Base-by-base conservation (phyloP, 2,113 vertebrate genomes). In the Salminus brasiliensis region DNA sequence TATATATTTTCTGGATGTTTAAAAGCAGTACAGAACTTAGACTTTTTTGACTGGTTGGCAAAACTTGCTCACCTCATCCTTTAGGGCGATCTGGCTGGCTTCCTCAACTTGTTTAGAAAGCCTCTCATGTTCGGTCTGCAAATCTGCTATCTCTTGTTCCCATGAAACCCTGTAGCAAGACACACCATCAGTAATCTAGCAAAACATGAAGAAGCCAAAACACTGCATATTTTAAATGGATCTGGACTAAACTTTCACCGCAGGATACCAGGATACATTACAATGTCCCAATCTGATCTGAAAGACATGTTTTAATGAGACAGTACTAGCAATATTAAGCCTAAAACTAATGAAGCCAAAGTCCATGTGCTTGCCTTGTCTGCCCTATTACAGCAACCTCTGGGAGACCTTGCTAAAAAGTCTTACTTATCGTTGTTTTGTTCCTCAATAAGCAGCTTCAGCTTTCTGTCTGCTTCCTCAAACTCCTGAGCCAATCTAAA, bases 71-170 rank as follows among this genome's bases (percentile, higher is more conserved):
- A 81, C 87, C 85, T 88, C 85, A 57, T 80, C 85, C 1, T 81
- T 60, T 29, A 74, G 68, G 32, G 80, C 82, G 0, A 49, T 41
- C 49, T 84, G 89, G 68, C 87, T 93, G 83, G 94, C 90, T 75
- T 95, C 92, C 0, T 94, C 91, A 76, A 94, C 92, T 72, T 94
- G 92, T 80, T 86, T 92, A 81, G 90, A 68, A 32, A 86, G 71
- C 25, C 43, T 78, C 15, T 76, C 77, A 70, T 80, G 73, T 66
- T 79, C 83, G 5, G 52, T 43, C 21, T 69, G 94, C 84, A 96
- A 88, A 81, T 92, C 93, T 29, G 93, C 90, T 68, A 96, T 87
- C 84, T 96, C 95, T 88, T 89, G 88, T 82, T 95, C 92, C 93
- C 94, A 94, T 0, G 91, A 90, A 83, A 94, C 88, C 88, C 95